Evolutionary conservation across 1,140 invertebrate species (phyloP).

Genomic region (Bombus confusus): DNA sequence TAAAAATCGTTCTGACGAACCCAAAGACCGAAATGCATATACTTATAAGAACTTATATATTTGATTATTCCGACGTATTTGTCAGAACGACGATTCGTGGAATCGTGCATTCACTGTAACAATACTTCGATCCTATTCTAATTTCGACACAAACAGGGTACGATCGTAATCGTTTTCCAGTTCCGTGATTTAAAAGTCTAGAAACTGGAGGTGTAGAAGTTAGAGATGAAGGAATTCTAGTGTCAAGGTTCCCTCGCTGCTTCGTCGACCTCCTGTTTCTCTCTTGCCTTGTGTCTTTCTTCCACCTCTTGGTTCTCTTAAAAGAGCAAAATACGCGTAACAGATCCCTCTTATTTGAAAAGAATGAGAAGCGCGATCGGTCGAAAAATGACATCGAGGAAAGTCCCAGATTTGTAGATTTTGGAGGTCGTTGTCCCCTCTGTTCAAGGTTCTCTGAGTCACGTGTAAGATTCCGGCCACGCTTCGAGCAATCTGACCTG

Average conservation of each 20-base stretch:
- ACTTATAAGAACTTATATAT: not conserved
- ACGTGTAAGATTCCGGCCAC: constrained; percentile 17
- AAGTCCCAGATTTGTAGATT: constrained; percentile 54
- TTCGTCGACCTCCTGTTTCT: not conserved
- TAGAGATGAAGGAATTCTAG: not conserved
- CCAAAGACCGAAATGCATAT: no score
- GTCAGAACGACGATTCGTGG: not conserved
- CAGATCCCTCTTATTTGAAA: not conserved
- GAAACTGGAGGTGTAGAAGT: not conserved
- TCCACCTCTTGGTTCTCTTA: not conserved
- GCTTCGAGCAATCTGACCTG: constrained; percentile 9
- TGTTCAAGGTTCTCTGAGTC: constrained; percentile 31
- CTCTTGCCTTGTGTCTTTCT: not conserved
- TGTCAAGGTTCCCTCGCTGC: not conserved
- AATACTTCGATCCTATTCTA: not conserved
- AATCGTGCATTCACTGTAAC: not conserved
- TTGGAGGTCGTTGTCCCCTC: constrained; percentile 41
- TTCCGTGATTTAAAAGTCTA: constrained; percentile 28
- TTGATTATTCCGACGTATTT: not conserved
- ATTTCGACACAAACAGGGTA: not conserved
- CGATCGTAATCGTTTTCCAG: not conserved
- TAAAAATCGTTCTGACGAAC: no score
- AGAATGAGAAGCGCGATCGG: not conserved
- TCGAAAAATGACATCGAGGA: constrained; percentile 40
- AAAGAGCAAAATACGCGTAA: not conserved